Conservation (phyloP, 2,888 invertebrate species). For the Pollenia labialis region DNA sequence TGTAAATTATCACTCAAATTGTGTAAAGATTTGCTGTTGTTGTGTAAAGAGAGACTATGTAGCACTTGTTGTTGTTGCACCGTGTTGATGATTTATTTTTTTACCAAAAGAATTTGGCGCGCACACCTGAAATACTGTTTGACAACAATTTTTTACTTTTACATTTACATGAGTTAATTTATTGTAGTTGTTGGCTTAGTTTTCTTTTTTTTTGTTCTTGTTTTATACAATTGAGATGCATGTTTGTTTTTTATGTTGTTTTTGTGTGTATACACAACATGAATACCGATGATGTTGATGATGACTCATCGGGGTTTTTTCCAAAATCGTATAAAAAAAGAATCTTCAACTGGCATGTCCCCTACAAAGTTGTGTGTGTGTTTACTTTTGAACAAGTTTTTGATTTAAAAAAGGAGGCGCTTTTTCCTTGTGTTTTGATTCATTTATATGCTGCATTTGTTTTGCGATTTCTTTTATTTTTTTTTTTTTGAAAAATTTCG, state of each 20-base stretch:
- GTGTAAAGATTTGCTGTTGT: neutral
- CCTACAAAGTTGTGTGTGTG: conserved; percentile 59
- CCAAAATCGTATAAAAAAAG: conserved; percentile 75
- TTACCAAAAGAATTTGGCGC: conserved; percentile 78
- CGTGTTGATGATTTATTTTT: neutral
- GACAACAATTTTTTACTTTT: conserved; percentile 51
- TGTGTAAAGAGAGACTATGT: neutral
- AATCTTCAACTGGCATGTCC: conserved; percentile 54
- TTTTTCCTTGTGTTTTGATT: conserved; percentile 19
- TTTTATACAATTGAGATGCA: conserved; percentile 68
- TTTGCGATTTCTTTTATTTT: conserved; percentile 41
- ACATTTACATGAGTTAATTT: conserved; percentile 41
- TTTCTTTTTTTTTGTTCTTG: conserved; percentile 68
- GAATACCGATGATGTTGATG: conserved; percentile 68
- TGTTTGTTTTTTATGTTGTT: conserved; percentile 66
- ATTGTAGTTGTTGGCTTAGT: conserved; percentile 41
- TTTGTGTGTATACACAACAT: conserved; percentile 65
- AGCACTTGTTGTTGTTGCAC: conserved; percentile 28
- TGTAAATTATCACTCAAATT: conserved; percentile 45
- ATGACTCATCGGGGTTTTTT: conserved; percentile 83
- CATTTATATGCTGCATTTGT: conserved; percentile 59
- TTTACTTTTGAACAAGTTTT: neutral
- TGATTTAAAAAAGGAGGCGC: conserved; percentile 9
- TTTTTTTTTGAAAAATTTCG: conserved; percentile 25
- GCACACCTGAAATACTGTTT: conserved; percentile 74